A percentile compares a stretch with the other conserved stretches of the same genome.
phyloP scores from a whole-genome alignment of 2,113 vertebrate species.

The Caranx ignobilis region DNA sequence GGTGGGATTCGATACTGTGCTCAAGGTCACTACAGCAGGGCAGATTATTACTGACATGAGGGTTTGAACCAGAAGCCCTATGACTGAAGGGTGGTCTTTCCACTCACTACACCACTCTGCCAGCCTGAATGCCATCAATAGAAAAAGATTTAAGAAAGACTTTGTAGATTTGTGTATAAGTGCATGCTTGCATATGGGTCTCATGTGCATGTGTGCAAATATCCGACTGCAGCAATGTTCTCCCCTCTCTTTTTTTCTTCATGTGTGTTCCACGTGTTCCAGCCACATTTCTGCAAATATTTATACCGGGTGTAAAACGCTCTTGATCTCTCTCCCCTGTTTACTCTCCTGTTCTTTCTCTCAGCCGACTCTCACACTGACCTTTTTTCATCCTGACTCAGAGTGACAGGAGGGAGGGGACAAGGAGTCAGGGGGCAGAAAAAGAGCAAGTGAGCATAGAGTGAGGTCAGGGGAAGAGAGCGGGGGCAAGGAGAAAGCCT shows the following conservation, averaged over 20 bases:
- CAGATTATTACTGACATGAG: slow-evolving; percentile 50
- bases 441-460: slow-evolving; percentile 57
- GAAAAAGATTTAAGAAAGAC: slow-evolving; percentile 52
- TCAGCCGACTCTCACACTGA: slow-evolving; percentile 78
- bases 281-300: slow-evolving; percentile 86
- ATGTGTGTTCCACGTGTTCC: slow-evolving; percentile 87
- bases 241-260: slow-evolving; percentile 69
- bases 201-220: slow-evolving; percentile 69
- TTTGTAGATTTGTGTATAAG: slow-evolving; percentile 69
- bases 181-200: slow-evolving; percentile 57
- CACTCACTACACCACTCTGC: slow-evolving; percentile 38
- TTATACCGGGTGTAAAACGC: slow-evolving; percentile 85
- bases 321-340: slow-evolving; percentile 86
- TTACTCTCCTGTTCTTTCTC: slow-evolving; percentile 85
- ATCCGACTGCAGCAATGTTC: slow-evolving; percentile 66
- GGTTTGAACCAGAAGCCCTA: slow-evolving; percentile 39
- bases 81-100: slow-evolving; percentile 62
- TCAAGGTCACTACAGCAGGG: slow-evolving; percentile 53
- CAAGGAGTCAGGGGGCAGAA: slow-evolving; percentile 40
- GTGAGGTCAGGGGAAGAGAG: slow-evolving; percentile 61
- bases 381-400: slow-evolving; percentile 80
- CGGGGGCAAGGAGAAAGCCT: slow-evolving; percentile 45
- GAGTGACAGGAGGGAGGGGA: slow-evolving; percentile 76
- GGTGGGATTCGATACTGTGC: slow-evolving; percentile 23
- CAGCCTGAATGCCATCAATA: slow-evolving; percentile 49